Base-by-base conservation (phyloP, 37 sponge, comb jelly and placozoan species). In the Haliclona indistincta region DNA sequence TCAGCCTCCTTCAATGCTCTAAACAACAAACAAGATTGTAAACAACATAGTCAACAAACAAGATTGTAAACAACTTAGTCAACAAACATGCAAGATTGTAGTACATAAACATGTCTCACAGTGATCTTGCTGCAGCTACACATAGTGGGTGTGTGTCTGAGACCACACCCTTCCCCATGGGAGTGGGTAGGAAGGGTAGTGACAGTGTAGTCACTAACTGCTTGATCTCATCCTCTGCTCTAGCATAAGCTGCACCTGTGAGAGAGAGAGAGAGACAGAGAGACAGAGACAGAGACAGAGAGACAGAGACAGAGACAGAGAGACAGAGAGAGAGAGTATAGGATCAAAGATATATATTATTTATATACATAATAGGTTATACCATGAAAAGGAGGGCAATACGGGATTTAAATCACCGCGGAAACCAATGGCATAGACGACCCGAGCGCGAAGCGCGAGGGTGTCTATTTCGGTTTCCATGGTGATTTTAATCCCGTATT, bases 81-180 rank as follows among this genome's bases (percentile, higher is more conserved):
- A 10, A 10, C 51, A 47, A 47, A 47, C 15, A 17, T 15, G 13
- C 51, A 47, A 47, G 10, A 10, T 47, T 47, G 15, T 10, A 17
- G 13, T 17, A 17, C 51, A 47, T 47, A 17, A 10, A 10, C 51
- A 47, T 17, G 10, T 47, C 51, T 47, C 51, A 47, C 94, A 34
- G 86, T 34, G 96, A 91, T 71, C 96, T 82, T 2, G 96, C 93
- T 42, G 96, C 87, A 43, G 93, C 86, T 43, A 96, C 93, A 75
- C 96, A 96, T 1, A 77, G 64, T 4, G 89, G 81, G 39, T 89
- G 93, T 33, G 77, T 73, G 73, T 96, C 96, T 32, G 92, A 25
- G 0, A 96, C 32, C 0, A 96, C 89, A 15, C 96, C 96, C 63
- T 96, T 96, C 17, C 96, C 96, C 96, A 96, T 96, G 23, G 96